phyloP scores from a whole-genome alignment of 2,797 vertebrate genomes.

The Molossus molossus region DNA sequence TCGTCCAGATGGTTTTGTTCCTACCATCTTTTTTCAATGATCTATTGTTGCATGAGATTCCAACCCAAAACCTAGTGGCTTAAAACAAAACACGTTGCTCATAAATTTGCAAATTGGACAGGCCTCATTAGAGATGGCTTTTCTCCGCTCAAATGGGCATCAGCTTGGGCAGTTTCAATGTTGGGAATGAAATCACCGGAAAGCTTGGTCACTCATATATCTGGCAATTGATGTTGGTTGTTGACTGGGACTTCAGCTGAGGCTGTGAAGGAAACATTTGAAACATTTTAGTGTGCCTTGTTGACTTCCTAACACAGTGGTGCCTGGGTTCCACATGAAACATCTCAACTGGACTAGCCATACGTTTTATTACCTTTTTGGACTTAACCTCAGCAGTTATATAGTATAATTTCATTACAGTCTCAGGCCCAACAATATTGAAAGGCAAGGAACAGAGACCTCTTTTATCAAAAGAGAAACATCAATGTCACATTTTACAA shows the following conservation, averaged over 20 bases:
- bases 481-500: background rate
- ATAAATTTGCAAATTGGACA: background rate
- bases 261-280: background rate
- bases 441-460: background rate
- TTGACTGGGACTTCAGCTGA: background rate
- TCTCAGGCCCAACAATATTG: background rate
- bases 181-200: background rate
- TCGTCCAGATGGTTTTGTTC: background rate
- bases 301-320: background rate
- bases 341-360: background rate
- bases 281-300: background rate
- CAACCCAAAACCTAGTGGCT: background rate
- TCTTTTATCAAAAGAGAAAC: background rate
- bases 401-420: background rate
- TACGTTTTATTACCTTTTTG: background rate
- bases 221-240: background rate
- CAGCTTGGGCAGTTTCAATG: background rate
- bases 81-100: background rate
- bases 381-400: background rate
- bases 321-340: background rate
- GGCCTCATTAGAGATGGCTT: background rate
- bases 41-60: background rate
- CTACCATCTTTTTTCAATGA: background rate
- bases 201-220: background rate
- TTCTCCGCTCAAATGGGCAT: background rate